phyloP scores from a whole-genome alignment of 1,140 invertebrate genomes.

The Drosophila prosaltans region DNA sequence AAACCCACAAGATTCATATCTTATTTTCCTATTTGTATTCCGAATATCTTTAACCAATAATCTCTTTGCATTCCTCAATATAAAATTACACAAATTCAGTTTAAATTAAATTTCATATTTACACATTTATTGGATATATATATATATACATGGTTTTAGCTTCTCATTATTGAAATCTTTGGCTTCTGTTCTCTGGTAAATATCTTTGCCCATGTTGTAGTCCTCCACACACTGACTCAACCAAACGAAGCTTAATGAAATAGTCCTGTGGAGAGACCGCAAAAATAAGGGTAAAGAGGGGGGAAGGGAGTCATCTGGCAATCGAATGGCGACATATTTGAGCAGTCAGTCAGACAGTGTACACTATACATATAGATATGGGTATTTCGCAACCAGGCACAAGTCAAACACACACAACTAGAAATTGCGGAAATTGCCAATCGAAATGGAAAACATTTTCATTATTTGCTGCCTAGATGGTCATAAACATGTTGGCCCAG shows the following conservation, averaged over 20 bases:
- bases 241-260: not conserved
- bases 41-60: no score
- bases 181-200: no score
- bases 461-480: conserved; percentile 68
- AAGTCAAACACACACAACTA: conserved; percentile 36
- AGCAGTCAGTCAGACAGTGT: conserved; percentile 40
- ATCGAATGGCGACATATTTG: conserved; percentile 59
- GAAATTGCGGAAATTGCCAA: conserved; percentile 82
- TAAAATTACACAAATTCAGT: no score
- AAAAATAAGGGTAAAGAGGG: conserved; percentile 20
- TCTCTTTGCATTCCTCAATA: no score
- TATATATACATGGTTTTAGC: no score
- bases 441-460: conserved; percentile 83
- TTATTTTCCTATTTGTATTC: no score
- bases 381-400: conserved; percentile 59
- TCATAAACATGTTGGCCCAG: conserved; percentile 70
- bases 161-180: no score
- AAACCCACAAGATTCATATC: no score
- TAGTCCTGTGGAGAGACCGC: conserved; percentile 12
- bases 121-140: no score
- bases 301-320: not conserved
- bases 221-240: not conserved
- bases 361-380: not conserved
- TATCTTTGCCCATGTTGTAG: no score
- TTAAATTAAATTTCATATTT: no score